These are phyloP conservation scores for Fundulus diaphanus DNA, from an alignment of 2,797 vertebrate species.

Conservation along the genomic window DNA sequence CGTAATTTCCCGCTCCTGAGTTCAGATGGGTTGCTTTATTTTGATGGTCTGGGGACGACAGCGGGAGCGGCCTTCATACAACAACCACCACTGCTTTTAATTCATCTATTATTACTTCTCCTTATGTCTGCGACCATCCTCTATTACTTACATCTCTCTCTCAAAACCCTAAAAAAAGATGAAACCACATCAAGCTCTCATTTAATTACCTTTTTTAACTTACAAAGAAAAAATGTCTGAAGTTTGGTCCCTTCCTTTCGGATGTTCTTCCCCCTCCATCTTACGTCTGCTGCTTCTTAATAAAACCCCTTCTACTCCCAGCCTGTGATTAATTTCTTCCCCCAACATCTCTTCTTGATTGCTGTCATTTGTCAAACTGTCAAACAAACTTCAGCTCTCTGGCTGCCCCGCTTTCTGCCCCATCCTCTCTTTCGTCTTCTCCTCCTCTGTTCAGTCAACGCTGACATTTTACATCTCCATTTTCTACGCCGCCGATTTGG, in stretches of 20 bases:
- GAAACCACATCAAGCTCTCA: background rate
- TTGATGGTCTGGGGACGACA: too few species aligned
- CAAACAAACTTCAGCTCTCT: slow-evolving; percentile 8
- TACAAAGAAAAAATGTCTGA: background rate
- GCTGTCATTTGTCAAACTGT: slow-evolving; percentile 47
- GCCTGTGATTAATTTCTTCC: slow-evolving; percentile 16
- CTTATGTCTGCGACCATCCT: background rate
- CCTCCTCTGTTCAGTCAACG: background rate
- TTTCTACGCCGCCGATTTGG: background rate
- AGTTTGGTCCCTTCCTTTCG: background rate
- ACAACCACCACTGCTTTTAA: too few species aligned
- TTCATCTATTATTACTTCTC: background rate
- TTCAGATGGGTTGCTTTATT: too few species aligned
- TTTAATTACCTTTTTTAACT: background rate
- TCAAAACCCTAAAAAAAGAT: background rate
- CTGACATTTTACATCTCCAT: background rate
- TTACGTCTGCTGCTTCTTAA: background rate
- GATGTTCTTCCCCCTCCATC: background rate
- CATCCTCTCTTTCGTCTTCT: background rate
- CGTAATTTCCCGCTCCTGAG: too few species aligned
- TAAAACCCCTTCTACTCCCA: slow-evolving; percentile 15
- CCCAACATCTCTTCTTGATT: slow-evolving; percentile 19
- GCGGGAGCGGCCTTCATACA: too few species aligned
- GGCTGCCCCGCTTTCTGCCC: background rate
- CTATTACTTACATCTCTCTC: background rate